Conservation (phyloP, 2,113 vertebrate genomes). For the Gobius niger region DNA sequence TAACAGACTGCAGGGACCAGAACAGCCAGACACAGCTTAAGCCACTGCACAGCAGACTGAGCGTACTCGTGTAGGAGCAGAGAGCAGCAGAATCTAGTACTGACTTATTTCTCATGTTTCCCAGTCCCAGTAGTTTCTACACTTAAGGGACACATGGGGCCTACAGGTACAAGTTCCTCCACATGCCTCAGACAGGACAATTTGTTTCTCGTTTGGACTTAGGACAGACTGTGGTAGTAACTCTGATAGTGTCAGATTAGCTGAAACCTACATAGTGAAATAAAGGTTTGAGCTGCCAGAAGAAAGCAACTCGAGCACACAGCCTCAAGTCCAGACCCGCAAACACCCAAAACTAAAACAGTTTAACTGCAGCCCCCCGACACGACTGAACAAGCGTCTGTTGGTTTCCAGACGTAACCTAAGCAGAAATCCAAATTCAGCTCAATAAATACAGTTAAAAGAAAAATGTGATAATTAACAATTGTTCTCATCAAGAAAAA, state of each 20-base stretch:
- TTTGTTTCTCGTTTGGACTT: slow-evolving; percentile 44
- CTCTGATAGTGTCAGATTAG: slow-evolving; percentile 34
- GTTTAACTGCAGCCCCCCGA: slow-evolving; percentile 16
- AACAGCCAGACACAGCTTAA: slow-evolving; percentile 14
- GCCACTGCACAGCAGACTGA: slow-evolving; percentile 12
- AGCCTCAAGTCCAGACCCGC: slow-evolving; percentile 21
- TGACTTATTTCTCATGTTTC: slow-evolving; percentile 37
- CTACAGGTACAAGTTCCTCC: slow-evolving; percentile 26
- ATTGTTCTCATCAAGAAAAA: not conserved
- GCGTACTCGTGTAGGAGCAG: slow-evolving; percentile 27
- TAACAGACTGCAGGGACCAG: slow-evolving; percentile 11
- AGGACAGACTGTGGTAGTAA: slow-evolving; percentile 35
- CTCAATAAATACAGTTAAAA: slow-evolving; percentile 39
- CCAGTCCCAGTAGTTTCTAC: slow-evolving; percentile 34
- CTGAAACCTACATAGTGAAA: slow-evolving; percentile 34
- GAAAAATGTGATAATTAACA: slow-evolving; percentile 10
- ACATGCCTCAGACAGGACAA: slow-evolving; percentile 33
- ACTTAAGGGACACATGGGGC: slow-evolving; percentile 29
- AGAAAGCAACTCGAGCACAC: slow-evolving; percentile 14
- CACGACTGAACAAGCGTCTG: slow-evolving; percentile 25
- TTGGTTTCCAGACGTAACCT: slow-evolving; percentile 25
- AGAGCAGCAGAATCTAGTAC: slow-evolving; percentile 37
- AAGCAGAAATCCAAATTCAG: slow-evolving; percentile 39
- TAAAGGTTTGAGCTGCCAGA: slow-evolving; percentile 24
- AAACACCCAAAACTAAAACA: slow-evolving; percentile 33